Conservation (phyloP, 2,113 vertebrate genomes). For the Chunga burmeisteri region DNA sequence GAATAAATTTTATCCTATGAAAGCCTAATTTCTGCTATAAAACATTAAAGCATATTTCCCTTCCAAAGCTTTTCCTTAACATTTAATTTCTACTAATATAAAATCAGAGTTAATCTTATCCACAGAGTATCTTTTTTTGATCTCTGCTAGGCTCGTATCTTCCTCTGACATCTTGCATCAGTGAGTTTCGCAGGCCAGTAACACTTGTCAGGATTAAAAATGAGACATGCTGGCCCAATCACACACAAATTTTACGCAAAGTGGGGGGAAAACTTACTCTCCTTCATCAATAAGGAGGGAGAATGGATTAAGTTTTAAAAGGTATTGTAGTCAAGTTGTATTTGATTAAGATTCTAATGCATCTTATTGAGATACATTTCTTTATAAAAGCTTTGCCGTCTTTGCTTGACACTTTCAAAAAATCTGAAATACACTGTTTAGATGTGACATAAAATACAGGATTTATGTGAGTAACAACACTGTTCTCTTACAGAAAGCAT, state of each 20-base stretch:
- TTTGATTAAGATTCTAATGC: background rate
- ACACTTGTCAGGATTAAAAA: background rate
- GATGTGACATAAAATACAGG: background rate
- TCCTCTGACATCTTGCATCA: background rate
- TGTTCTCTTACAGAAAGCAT: conserved; percentile 84
- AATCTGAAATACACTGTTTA: background rate
- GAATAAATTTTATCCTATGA: background rate
- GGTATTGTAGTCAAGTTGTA: background rate
- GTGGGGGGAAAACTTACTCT: background rate
- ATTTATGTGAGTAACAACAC: background rate
- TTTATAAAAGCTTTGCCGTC: background rate
- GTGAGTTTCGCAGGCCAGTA: background rate
- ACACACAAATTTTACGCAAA: background rate
- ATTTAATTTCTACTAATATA: background rate
- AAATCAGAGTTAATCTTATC: background rate
- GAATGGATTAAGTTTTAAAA: background rate
- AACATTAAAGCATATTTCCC: background rate
- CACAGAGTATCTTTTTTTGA: background rate
- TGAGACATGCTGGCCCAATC: background rate
- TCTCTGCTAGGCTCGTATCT: background rate
- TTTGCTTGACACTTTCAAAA: background rate
- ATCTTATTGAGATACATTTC: background rate
- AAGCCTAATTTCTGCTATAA: background rate
- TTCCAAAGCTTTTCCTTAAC: background rate
- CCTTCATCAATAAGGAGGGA: background rate